phyloP scores from a whole-genome alignment of 2,888 invertebrate species.

The Ectemnius continuus region DNA sequence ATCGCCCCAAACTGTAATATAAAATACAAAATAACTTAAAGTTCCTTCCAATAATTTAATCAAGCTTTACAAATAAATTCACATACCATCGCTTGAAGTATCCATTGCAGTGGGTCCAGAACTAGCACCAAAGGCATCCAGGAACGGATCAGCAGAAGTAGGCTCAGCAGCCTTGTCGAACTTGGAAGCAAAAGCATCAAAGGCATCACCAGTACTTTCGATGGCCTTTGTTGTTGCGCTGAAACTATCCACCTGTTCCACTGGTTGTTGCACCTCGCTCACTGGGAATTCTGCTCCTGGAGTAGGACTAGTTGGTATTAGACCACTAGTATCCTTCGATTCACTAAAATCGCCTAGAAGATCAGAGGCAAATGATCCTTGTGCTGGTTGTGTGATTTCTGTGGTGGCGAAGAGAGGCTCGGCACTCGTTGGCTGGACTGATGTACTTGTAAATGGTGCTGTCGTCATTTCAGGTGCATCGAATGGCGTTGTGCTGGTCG shows the following conservation, averaged over 20 bases:
- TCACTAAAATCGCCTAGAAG: conserved; percentile 51
- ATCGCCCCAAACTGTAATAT: conserved; percentile 77
- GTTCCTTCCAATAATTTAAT: not conserved
- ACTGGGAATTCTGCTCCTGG: conserved; percentile 68
- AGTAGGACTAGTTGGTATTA: conserved; percentile 63
- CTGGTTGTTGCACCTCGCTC: conserved; percentile 55
- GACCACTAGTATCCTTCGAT: conserved; percentile 33
- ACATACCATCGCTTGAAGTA: conserved; percentile 75
- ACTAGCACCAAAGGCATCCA: conserved; percentile 80
- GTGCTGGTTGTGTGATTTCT: conserved; percentile 14
- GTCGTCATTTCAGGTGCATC: conserved; percentile 26
- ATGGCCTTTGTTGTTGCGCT: conserved; percentile 66
- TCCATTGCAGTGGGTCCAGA: conserved; percentile 76
- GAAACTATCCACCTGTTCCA: conserved; percentile 65
- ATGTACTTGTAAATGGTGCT: conserved; percentile 40
- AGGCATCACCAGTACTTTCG: conserved; percentile 81
- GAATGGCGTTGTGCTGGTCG: conserved; percentile 32
- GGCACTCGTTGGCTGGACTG: conserved; percentile 35
- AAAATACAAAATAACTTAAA: no score
- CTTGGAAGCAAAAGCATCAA: conserved; percentile 94
- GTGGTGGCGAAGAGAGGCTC: conserved; percentile 53
- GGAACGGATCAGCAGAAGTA: conserved; percentile 77
- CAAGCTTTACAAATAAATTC: not conserved
- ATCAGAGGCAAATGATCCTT: conserved; percentile 49
- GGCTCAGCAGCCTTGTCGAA: conserved; percentile 86